Conservation (phyloP, 1,140 invertebrate species). For the Popillia japonica region DNA sequence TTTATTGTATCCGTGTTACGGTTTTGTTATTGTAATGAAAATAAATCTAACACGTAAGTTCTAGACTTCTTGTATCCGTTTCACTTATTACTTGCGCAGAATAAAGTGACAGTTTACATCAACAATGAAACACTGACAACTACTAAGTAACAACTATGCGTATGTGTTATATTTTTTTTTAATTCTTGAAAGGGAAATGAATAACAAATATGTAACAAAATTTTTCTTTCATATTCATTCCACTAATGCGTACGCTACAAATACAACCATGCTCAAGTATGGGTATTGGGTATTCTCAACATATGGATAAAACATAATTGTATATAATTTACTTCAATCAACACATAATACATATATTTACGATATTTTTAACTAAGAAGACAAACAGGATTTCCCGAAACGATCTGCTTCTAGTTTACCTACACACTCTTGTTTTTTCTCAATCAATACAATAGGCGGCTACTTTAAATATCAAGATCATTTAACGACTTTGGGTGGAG, state of each 20-base stretch:
- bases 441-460: neutral
- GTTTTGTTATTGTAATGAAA: neutral
- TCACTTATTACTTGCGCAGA: neutral
- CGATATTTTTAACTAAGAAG: neutral
- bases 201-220: no score
- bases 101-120: neutral
- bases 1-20: slow-evolving; percentile 10
- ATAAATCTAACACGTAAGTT: neutral
- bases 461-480: slow-evolving; percentile 39
- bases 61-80: neutral
- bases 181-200: no score
- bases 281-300: no score
- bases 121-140: neutral
- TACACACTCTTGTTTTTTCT: neutral
- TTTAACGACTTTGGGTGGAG: slow-evolving; percentile 23
- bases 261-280: no score
- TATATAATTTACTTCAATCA: slow-evolving; percentile 13
- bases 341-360: neutral
- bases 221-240: no score
- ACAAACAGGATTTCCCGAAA: neutral
- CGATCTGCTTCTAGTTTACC: neutral
- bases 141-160: neutral
- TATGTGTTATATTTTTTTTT: no score
- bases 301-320: no score
- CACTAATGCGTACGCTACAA: no score